Evolutionary conservation across 2,888 invertebrate species (phyloP).

Genomic region (Exephanes ischioxanthus): DNA sequence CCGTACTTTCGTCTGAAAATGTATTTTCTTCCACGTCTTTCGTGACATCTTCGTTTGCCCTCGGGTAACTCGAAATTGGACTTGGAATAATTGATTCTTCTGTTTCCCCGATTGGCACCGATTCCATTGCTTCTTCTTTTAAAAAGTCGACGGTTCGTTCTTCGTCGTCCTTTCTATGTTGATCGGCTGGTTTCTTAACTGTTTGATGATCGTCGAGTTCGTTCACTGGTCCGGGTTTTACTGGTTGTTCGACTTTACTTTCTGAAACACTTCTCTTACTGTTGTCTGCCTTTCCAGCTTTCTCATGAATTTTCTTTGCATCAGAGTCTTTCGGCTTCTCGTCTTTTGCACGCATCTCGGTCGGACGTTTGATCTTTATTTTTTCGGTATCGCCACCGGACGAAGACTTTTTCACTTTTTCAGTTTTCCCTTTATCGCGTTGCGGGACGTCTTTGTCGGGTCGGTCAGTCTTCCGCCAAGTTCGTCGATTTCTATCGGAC

Average conservation of each 20-base stretch:
- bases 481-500: slow-evolving; percentile 33
- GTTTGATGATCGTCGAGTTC: slow-evolving; percentile 12
- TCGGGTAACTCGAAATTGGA: slow-evolving; percentile 2
- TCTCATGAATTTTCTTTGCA: slow-evolving; percentile 41
- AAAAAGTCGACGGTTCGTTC: neutral
- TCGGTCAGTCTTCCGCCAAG: slow-evolving; percentile 41
- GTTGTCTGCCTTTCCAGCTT: slow-evolving; percentile 24
- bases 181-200: neutral
- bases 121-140: slow-evolving; percentile 14
- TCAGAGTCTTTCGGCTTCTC: slow-evolving; percentile 46
- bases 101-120: slow-evolving; percentile 5
- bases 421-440: slow-evolving; percentile 13
- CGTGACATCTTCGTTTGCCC: neutral
- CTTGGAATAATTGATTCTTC: slow-evolving; percentile 7
- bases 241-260: neutral
- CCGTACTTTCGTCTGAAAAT: neutral
- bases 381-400: slow-evolving; percentile 32
- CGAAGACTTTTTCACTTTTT: slow-evolving; percentile 33
- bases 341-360: slow-evolving; percentile 25
- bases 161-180: slow-evolving; percentile 18
- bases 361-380: slow-evolving; percentile 20
- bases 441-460: slow-evolving; percentile 16
- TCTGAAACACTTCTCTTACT: slow-evolving; percentile 12
- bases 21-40: slow-evolving; percentile 1
- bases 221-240: neutral